phyloP scores from a whole-genome alignment of 2,113 vertebrate species.

The Acinonyx jubatus region DNA sequence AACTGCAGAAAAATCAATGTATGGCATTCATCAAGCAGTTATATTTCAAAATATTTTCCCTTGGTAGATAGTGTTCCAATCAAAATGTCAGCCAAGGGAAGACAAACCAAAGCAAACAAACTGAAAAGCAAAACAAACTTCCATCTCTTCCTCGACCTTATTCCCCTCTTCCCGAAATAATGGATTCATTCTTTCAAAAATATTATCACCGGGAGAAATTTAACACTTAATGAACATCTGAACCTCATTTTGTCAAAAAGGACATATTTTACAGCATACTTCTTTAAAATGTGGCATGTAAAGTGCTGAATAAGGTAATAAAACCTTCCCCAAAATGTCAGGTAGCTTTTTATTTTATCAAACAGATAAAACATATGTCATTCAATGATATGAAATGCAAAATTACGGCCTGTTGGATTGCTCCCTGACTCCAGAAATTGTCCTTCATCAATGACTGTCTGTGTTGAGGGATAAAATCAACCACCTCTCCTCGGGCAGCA shows the following conservation, averaged over 20 bases:
- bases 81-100: conserved; percentile 32
- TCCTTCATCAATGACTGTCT: neutral
- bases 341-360: conserved; percentile 10
- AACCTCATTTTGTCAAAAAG: neutral
- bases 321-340: neutral
- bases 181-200: conserved; percentile 1
- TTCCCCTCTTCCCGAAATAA: neutral
- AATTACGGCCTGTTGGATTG: neutral
- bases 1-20: conserved; percentile 18
- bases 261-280: neutral
- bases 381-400: neutral
- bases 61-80: conserved; percentile 33
- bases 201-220: neutral
- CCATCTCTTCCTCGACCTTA: neutral
- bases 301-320: neutral
- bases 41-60: neutral
- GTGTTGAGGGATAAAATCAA: neutral
- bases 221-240: neutral
- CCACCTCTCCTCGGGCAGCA: neutral
- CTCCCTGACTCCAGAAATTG: neutral
- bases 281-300: neutral
- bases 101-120: neutral
- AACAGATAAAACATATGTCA: neutral
- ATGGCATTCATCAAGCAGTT: neutral
- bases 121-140: neutral